phyloP scores from a whole-genome alignment of 1,140 invertebrate species.

The Sitobion miscanthi region DNA sequence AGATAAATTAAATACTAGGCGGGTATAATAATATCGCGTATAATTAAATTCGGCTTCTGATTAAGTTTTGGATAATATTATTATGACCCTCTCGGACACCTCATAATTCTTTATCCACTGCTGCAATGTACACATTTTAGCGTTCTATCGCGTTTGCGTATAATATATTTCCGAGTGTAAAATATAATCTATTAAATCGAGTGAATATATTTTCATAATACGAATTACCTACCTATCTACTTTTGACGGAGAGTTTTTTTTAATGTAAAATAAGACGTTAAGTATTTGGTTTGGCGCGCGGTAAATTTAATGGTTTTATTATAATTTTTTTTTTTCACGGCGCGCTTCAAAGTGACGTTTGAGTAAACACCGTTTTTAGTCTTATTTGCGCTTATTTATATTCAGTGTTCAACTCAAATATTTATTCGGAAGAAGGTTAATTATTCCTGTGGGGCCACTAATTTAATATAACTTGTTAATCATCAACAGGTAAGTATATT shows the following conservation, averaged over 20 bases:
- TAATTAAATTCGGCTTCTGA: not conserved
- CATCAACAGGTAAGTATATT: not conserved
- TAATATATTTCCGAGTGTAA: not conserved
- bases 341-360: not conserved
- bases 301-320: not conserved
- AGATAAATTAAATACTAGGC: not conserved
- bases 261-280: not conserved
- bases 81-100: not conserved
- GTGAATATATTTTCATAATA: not conserved
- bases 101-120: not conserved
- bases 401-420: not conserved
- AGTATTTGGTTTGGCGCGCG: not conserved
- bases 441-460: not conserved
- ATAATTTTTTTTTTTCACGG: not conserved
- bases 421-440: not conserved
- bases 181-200: not conserved
- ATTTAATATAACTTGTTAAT: constrained; percentile 15
- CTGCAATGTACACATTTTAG: not conserved
- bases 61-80: not conserved
- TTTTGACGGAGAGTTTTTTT: not conserved
- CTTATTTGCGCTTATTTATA: not conserved
- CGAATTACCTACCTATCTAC: not conserved
- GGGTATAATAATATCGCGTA: not conserved
- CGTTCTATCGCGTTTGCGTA: not conserved
- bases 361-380: not conserved